Conservation (phyloP, 2,888 invertebrate species). For the Platycnemis pennipes region DNA sequence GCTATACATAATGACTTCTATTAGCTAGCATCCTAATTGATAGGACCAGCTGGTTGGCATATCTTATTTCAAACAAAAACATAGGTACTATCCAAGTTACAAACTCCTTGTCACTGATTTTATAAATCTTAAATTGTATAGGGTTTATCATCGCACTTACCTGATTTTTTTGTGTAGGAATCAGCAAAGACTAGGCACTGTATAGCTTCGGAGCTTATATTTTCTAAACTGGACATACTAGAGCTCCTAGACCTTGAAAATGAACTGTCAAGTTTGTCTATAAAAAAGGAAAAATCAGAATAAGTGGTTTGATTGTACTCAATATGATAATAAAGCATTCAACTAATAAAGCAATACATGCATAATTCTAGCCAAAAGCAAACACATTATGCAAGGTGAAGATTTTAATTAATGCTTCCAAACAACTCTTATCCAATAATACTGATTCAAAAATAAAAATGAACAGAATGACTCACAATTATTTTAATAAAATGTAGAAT, state of each 20-base stretch:
- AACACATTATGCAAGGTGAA: conserved; percentile 15
- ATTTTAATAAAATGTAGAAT: neutral
- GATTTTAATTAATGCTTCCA: neutral
- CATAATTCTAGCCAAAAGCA: conserved; percentile 52
- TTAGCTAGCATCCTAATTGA: too few relatives aligned
- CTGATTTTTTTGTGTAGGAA: conserved; percentile 96
- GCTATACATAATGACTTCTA: too few relatives aligned
- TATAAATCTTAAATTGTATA: neutral
- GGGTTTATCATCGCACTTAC: conserved; percentile 81
- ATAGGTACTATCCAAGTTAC: too few relatives aligned
- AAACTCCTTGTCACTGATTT: too few relatives aligned
- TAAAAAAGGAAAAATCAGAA: conserved; percentile 69
- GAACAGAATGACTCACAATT: neutral
- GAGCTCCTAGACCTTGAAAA: conserved; percentile 98
- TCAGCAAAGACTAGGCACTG: conserved; percentile 98
- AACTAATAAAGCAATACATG: conserved; percentile 52
- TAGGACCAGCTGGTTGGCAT: too few relatives aligned
- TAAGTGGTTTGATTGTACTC: neutral
- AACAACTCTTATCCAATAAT: neutral
- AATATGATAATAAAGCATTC: neutral
- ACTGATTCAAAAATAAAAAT: neutral
- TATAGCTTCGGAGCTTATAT: conserved; percentile 97
- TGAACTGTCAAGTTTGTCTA: conserved; percentile 97
- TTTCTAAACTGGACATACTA: conserved; percentile 98
- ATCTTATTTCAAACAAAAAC: too few relatives aligned